Evolutionary conservation across 1,140 invertebrate genomes (phyloP).

Genomic region (Drosophila pandora): DNA sequence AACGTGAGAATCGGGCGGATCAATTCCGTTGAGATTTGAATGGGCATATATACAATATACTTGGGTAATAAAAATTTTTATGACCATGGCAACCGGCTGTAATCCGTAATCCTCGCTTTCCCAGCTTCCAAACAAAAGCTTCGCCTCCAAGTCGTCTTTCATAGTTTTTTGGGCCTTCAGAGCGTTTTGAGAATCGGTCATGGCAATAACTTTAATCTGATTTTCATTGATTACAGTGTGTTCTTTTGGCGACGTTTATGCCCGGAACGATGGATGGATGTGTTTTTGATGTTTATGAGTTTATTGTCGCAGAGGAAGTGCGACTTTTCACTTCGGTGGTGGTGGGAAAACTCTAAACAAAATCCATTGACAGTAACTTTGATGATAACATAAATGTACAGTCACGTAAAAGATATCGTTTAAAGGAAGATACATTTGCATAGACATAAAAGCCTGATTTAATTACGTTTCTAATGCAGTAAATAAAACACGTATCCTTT

Average conservation of each 20-base stretch:
- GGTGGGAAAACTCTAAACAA: background rate
- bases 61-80: slow-evolving; percentile 47
- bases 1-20: slow-evolving; percentile 45
- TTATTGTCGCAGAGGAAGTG: slow-evolving; percentile 6
- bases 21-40: slow-evolving; percentile 39
- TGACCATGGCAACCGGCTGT: slow-evolving; percentile 39
- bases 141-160: slow-evolving; percentile 13
- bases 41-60: slow-evolving; percentile 13
- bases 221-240: slow-evolving; percentile 30
- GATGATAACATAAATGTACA: slow-evolving; percentile 8
- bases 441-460: background rate
- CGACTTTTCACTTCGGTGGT: slow-evolving; percentile 7
- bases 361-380: background rate
- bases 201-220: slow-evolving; percentile 43
- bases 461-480: background rate
- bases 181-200: slow-evolving; percentile 24
- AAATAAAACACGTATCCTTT: background rate
- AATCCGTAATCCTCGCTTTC: slow-evolving; percentile 38
- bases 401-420: slow-evolving; percentile 8
- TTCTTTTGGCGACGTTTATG: slow-evolving; percentile 25
- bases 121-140: slow-evolving; percentile 32
- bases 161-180: slow-evolving; percentile 16
- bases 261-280: slow-evolving; percentile 16
- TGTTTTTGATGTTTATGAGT: slow-evolving; percentile 10
- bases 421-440: background rate